These are phyloP conservation scores for Bambusicola thoracicus DNA, from an alignment of 2,113 vertebrate genomes.

Conservation along the genomic window DNA sequence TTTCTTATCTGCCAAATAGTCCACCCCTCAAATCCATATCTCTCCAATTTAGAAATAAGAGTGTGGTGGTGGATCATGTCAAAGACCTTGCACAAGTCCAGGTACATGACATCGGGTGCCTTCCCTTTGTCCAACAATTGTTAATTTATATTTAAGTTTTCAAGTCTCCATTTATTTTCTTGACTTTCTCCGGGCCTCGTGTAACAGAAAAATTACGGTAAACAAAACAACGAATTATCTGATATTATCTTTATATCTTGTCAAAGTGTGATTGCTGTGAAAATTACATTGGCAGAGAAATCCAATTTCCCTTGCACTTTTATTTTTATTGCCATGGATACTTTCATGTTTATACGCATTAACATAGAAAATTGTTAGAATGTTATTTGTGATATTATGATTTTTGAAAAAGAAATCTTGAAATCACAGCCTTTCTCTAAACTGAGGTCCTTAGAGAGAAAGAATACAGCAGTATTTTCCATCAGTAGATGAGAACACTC, in stretches of 20 bases:
- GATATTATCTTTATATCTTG: not conserved
- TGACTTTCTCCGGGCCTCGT: not conserved
- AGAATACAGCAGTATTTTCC: not conserved
- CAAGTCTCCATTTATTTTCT: not conserved
- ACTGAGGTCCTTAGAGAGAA: not conserved
- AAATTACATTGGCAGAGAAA: constrained; percentile 11
- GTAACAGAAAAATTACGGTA: not conserved
- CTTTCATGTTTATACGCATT: not conserved
- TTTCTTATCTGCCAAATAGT: too few relatives aligned
- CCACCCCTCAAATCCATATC: too few relatives aligned
- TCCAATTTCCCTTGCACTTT: constrained; percentile 1
- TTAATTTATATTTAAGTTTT: not conserved
- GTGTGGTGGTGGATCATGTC: too few relatives aligned
- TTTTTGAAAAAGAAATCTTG: not conserved
- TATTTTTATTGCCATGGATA: constrained; percentile 1
- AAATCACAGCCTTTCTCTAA: not conserved
- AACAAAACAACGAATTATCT: not conserved
- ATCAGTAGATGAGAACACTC: not conserved
- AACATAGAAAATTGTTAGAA: not conserved
- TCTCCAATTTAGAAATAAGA: too few relatives aligned
- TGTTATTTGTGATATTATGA: not conserved
- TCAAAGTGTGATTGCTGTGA: not conserved
- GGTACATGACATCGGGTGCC: too few relatives aligned
- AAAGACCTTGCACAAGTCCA: too few relatives aligned
- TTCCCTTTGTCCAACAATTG: not conserved